Evolutionary conservation across 2,888 invertebrate genomes (phyloP), one percentile per base, ranked within the genome.

Genomic region (Pseudococcus viburni): DNA sequence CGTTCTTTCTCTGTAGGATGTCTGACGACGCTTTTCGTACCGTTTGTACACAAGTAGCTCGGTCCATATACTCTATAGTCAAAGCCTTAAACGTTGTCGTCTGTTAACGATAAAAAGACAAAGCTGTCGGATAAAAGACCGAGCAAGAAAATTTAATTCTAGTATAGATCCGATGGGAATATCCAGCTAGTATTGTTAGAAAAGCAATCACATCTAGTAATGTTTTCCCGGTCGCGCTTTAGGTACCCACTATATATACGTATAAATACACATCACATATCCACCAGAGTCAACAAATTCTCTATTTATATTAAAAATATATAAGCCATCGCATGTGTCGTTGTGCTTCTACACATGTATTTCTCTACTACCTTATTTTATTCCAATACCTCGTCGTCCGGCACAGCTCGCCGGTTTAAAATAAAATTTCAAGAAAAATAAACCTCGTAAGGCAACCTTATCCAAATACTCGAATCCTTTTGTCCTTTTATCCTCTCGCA

Each of bases 181-280:
- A 42, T 9, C 42, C 5, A 26, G 26, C 26, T 33, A 3, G 68
- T 68, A 68, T 68, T 68, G 68, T 68, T 68, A 68, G 68, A 68
- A 68, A 68, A 68, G 68, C 68, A 68, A 68, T 68, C 68, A 68
- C 68, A 68, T 68, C 68, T 68, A n/a, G 26, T 26, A 68, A 68
- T 68, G 68, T 68, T 68, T 68, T 68, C 42, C 12, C 68, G n/a
- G 55, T n/a, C 17, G n/a, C n/a, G 55, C 68, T 68, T 68, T 26
- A 19, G 42, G 8, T 42, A 42, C 8, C 8, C 9, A 7, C 42
- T 42, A 7, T 42, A 42, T 39, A 42, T 42, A 42, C 42, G 4
- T 26, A 26, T 22, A 68, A 26, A 68, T 68, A 68, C 68, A 64
- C 64, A 26, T 12, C 26, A 11, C 68, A 68, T 26, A 68, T 68